These are phyloP conservation scores for Amblyopsis hoosieri DNA, from an alignment of 2,797 vertebrate species.

Conservation along the genomic window DNA sequence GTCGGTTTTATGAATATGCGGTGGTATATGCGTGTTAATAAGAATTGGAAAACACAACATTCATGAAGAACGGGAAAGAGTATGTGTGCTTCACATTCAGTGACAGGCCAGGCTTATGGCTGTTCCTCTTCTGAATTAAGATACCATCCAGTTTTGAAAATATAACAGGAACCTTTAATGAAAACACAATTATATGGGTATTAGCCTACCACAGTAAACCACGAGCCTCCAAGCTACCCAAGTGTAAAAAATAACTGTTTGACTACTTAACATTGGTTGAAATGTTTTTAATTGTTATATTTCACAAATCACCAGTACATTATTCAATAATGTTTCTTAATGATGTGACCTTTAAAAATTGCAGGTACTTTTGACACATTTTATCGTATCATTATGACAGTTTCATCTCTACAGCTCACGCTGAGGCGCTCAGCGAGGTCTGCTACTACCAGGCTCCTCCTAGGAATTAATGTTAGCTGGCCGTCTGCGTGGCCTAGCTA, in stretches of 20 bases:
- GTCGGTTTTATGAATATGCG: conserved; percentile 12
- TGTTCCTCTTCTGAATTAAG: conserved; percentile 24
- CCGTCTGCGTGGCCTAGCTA: conserved; percentile 62
- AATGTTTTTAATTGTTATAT: too few species aligned
- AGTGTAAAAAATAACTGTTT: too few species aligned
- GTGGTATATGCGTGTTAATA: conserved; percentile 34
- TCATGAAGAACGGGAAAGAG: conserved; percentile 40
- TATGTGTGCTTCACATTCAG: conserved; percentile 21
- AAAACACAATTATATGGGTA: conserved; percentile 32
- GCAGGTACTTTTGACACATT: background rate
- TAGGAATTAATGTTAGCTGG: conserved; percentile 19
- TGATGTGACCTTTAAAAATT: background rate
- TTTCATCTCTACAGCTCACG: too few species aligned
- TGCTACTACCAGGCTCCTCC: background rate
- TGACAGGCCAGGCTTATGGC: conserved; percentile 7
- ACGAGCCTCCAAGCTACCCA: background rate
- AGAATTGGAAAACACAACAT: conserved; percentile 20
- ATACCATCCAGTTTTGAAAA: conserved; percentile 20
- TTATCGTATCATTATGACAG: too few species aligned
- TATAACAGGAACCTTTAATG: conserved; percentile 50
- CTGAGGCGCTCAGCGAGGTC: background rate
- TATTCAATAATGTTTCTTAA: too few species aligned
- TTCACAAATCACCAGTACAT: too few species aligned
- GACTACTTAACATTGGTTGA: too few species aligned
- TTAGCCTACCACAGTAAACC: background rate